These are phyloP conservation scores for Hydraecia micacea DNA, from an alignment of 2,888 invertebrate genomes.

Conservation along the genomic window DNA sequence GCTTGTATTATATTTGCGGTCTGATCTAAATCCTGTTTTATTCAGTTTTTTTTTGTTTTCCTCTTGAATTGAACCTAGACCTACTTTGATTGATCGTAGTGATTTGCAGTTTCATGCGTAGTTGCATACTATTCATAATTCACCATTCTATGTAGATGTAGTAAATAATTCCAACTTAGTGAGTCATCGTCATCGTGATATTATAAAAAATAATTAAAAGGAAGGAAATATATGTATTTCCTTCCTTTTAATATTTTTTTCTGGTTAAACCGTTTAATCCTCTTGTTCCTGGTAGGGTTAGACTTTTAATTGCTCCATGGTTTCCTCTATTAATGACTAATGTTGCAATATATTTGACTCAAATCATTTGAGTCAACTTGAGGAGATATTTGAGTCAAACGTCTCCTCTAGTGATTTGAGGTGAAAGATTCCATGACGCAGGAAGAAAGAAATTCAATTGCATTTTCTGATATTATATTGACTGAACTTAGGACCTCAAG, in stretches of 20 bases:
- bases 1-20: background rate
- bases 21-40: conserved; percentile 1
- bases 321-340: conserved; percentile 10
- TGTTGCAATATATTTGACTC: background rate
- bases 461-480: background rate
- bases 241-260: conserved; percentile 19
- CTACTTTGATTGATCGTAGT: background rate
- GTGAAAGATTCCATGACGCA: background rate
- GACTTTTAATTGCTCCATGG: background rate
- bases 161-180: conserved; percentile 2
- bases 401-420: background rate
- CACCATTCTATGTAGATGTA: background rate
- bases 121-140: conserved; percentile 1
- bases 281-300: conserved; percentile 5
- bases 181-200: conserved; percentile 22
- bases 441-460: background rate
- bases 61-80: background rate
- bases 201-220: too few species aligned
- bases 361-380: background rate
- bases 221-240: too few species aligned
- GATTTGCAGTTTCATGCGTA: background rate
- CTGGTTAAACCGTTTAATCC: conserved; percentile 6
- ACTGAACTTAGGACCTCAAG: background rate
- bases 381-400: background rate
- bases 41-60: background rate